These are phyloP conservation scores for Sus cebifrons DNA, from an alignment of 2,797 vertebrate species.

Conservation along the genomic window DNA sequence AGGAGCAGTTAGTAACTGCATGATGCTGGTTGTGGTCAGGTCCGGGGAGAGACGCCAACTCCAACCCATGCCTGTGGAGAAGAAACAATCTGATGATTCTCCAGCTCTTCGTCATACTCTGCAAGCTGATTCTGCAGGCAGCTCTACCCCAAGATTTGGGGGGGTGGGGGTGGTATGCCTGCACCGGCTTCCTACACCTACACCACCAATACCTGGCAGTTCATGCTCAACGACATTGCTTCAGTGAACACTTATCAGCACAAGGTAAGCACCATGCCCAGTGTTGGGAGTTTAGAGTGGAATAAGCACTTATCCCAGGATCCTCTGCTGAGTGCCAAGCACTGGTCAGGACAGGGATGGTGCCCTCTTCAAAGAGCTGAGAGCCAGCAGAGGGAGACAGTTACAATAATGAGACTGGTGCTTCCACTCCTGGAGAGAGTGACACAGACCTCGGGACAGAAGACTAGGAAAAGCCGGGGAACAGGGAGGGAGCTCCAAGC, in stretches of 20 bases:
- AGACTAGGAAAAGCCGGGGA: not conserved
- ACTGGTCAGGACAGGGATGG: not conserved
- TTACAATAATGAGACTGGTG: not conserved
- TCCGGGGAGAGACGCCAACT: constrained; percentile 20
- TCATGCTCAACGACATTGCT: not conserved
- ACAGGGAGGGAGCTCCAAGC: not conserved
- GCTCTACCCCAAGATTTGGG: not conserved
- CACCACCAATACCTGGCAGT: not conserved
- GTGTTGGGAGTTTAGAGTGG: not conserved
- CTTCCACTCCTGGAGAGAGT: not conserved
- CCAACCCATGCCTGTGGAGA: constrained; percentile 74
- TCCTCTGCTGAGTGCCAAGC: not conserved
- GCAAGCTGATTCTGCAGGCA: not conserved
- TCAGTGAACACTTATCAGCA: not conserved
- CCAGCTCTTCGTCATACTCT: not conserved
- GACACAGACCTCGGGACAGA: not conserved
- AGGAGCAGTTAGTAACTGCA: constrained; percentile 84
- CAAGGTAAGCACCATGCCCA: not conserved
- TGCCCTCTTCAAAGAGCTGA: constrained; percentile 28
- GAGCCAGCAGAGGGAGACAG: not conserved
- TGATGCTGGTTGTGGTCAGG: constrained; percentile 81
- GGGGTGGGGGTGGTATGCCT: no score
- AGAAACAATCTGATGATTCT: constrained; percentile 48
- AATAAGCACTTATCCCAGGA: not conserved
- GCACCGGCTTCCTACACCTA: not conserved